Base-by-base conservation (phyloP, 2,888 invertebrate genomes). In the Agrotis segetum region DNA sequence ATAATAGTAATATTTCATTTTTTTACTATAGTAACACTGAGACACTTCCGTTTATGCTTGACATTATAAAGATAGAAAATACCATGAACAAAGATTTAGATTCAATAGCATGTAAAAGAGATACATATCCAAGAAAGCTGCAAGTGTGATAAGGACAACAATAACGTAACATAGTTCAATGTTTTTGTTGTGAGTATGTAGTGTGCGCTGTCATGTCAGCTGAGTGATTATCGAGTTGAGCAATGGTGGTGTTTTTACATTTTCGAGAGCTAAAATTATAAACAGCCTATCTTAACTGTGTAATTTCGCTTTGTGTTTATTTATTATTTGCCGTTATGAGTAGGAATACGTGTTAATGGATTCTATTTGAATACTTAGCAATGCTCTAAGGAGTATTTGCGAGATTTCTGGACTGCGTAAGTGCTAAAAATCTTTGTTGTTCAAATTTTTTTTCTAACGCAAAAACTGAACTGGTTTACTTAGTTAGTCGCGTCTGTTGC, bases 361-460 rank as follows among this genome's bases (percentile, higher is more conserved):
- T 78, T 75, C 62, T 56, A 60, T 73, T 58, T 81, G 63, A 81
- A 63, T 74, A 75, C 56, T 64, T 74, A 64, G 76, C 80, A 80
- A 87, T 86, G 87, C 77, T 77, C 78, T 83, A 84, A 81, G 82
- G 81, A 81, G 79, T 87, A 82, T 77, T 85, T 88, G 85, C 87
- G 85, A 87, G 87, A 90, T 88, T 87, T 81, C 81, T 85, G 85
- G 88, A 88, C 88, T 91, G 90, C 91, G 93, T 92, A 93, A 94
- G 94, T 94, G 88, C 85, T 88, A 82, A 89, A 69, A 78, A 94
- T 93, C 95, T 95, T 95, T 96, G 95, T 95, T 95, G 93, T 90
- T 87, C 5, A 85, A 82, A 80, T 79, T 86, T 87, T 86, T 83
- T 82, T 91, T 91, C 86, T 88, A 91, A 91, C 90, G 92, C 90